A percentile compares a stretch with the other conserved stretches of the same genome.
Conservation (phyloP, 92 coral and sea anemone genomes). For the Actinernus sp. region DNA sequence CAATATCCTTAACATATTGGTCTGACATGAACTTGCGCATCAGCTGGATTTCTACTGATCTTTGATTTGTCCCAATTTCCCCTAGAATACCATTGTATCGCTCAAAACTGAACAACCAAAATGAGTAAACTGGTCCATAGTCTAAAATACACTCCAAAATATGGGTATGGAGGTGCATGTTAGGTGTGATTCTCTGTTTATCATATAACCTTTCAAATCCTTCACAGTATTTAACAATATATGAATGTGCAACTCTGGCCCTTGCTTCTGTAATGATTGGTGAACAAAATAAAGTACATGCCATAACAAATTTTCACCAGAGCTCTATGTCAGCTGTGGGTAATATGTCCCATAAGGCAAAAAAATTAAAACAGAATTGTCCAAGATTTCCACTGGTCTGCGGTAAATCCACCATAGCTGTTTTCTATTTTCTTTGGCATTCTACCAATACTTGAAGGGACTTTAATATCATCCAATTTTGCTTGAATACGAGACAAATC, state of each 20-base stretch:
- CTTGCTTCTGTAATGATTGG: slow-evolving; percentile 45
- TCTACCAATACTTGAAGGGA: slow-evolving; percentile 52
- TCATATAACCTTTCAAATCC: slow-evolving; percentile 30
- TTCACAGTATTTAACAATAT: not conserved
- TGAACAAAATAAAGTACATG: slow-evolving; percentile 41
- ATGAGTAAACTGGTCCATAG: slow-evolving; percentile 61
- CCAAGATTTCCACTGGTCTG: slow-evolving; percentile 68
- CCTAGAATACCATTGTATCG: slow-evolving; percentile 66
- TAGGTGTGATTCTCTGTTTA: slow-evolving; percentile 31
- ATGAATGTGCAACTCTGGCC: no score
- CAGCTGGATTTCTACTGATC: slow-evolving; percentile 42
- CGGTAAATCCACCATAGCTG: slow-evolving; percentile 65
- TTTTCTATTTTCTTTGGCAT: slow-evolving; percentile 54
- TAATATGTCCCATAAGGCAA: slow-evolving; percentile 4
- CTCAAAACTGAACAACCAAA: slow-evolving; percentile 78
- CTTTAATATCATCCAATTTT: slow-evolving; percentile 36
- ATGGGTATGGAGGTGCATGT: slow-evolving; percentile 54
- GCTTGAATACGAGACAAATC: slow-evolving; percentile 19
- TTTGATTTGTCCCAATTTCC: slow-evolving; percentile 45
- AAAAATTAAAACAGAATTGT: slow-evolving; percentile 7
- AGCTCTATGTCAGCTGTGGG: slow-evolving; percentile 22
- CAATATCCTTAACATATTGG: slow-evolving; percentile 34
- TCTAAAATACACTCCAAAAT: slow-evolving; percentile 23
- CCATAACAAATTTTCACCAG: slow-evolving; percentile 66
- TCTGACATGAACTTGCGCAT: slow-evolving; percentile 52